These are phyloP conservation scores for Himantopus leucocephalus DNA, from an alignment of 2,113 vertebrate species.

Conservation along the genomic window DNA sequence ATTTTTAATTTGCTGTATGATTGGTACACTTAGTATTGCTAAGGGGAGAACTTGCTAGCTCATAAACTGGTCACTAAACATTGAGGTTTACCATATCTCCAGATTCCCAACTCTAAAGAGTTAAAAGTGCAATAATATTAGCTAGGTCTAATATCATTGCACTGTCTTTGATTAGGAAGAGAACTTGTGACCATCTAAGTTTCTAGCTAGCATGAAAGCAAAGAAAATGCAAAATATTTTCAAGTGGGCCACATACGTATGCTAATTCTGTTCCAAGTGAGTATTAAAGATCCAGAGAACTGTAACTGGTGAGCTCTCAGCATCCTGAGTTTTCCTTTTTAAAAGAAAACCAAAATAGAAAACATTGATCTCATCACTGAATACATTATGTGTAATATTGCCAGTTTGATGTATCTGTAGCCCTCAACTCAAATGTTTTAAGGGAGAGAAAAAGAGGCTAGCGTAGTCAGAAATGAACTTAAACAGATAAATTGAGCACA, in stretches of 20 bases:
- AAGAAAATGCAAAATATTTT: background rate
- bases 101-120: background rate
- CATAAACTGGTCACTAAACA: background rate
- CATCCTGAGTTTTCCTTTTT: background rate
- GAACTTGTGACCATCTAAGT: background rate
- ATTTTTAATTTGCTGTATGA: background rate
- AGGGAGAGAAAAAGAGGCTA: background rate
- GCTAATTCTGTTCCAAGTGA: background rate
- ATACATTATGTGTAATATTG: background rate
- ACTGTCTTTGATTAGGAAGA: background rate
- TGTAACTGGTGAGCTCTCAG: background rate
- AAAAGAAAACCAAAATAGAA: background rate
- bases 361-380: background rate
- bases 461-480: conserved; percentile 19
- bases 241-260: background rate
- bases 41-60: background rate
- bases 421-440: background rate
- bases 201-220: background rate
- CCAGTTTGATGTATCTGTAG: background rate
- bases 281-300: background rate
- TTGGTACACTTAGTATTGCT: background rate
- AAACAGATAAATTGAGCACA: conserved; percentile 44
- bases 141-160: too few species aligned
- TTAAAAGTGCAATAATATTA: background rate
- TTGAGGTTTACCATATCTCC: background rate